Base-by-base conservation (phyloP, 2,113 vertebrate species). In the Epinephelus fuscoguttatus region DNA sequence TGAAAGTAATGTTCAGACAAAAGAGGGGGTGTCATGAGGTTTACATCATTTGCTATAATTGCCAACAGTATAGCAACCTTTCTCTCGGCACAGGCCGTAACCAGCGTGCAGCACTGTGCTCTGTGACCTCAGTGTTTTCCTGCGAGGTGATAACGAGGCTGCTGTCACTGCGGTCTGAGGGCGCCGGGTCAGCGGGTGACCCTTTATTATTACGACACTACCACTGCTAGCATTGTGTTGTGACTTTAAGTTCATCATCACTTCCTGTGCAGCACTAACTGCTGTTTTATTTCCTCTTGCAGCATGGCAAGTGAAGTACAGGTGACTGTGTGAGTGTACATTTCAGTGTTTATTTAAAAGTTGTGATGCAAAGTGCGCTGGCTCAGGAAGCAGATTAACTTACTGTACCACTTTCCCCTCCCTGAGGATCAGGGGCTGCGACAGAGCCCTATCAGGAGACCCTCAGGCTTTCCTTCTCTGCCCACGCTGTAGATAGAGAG, bases 381-480 rank as follows among this genome's bases (percentile, higher is more conserved):
- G 30, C 21, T 49, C 61, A 40, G 66, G 66, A 30, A 56, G 45
- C 25, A 71, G 30, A 67, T 84, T 90, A 67, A 70, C 18, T 50
- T 70, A 70, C 21, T 49, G 52, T 19, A 71, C 61, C 70, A 42
- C 59, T 87, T 74, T 56, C 49, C 75, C 42, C 40, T 78, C 75
- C 64, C 23, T 8, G 78, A 78, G 81, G 81, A 93, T 87, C 71
- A 60, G 59, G 71, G 67, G 56, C 70, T 70, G 78, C 64, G 66
- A 53, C 52, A 59, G 61, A 84, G 71, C n/a, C 52, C 69, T 78
- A 80, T 86, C 68, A 87, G 67, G 63, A 80, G 80, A 81, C 89
- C 89, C 86, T 81, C 77, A 82, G 88, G 89, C 91, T 84, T 79
- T 84, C 55, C 70, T 60, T 18, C 81, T 70, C 84, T 86, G 77